Conservation (phyloP, 2,888 invertebrate genomes). For the Cybosia mesomella region DNA sequence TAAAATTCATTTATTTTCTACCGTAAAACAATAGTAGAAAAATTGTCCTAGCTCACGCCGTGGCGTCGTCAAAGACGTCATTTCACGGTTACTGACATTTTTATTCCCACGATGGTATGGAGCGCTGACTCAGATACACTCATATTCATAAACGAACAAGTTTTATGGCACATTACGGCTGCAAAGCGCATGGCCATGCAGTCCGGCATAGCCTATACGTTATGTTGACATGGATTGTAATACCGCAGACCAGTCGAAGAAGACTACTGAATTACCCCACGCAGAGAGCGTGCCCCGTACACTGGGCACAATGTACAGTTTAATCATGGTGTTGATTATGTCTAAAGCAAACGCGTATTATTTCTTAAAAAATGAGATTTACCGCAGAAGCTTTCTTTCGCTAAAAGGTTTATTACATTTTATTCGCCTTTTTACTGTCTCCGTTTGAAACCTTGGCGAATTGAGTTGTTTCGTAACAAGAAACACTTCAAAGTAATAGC, state of each 20-base stretch:
- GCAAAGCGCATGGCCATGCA: no score
- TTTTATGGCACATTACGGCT: constrained; percentile 15
- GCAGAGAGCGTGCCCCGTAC: no score
- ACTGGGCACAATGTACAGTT: background rate
- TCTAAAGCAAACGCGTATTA: background rate
- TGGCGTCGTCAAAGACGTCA: constrained; percentile 20
- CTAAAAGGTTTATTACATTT: constrained; percentile 12
- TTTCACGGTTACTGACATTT: constrained; percentile 25
- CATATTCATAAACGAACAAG: constrained; percentile 28
- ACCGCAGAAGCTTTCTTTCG: background rate
- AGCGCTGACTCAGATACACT: constrained; percentile 25
- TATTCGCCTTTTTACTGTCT: constrained; percentile 5
- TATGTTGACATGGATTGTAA: no score
- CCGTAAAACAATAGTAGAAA: constrained; percentile 26
- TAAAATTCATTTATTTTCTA: constrained; percentile 19
- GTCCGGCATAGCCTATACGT: no score
- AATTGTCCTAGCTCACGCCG: constrained; percentile 14
- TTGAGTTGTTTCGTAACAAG: constrained; percentile 3
- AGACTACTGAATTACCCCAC: no score
- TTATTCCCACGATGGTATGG: constrained; percentile 23
- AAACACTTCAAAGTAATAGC: constrained; percentile 6
- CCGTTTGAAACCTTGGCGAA: background rate
- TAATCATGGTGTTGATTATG: background rate
- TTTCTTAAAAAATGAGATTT: background rate
- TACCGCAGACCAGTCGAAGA: no score